Base-by-base conservation (phyloP, 2,797 vertebrate genomes). In the Sitta carolinensis region DNA sequence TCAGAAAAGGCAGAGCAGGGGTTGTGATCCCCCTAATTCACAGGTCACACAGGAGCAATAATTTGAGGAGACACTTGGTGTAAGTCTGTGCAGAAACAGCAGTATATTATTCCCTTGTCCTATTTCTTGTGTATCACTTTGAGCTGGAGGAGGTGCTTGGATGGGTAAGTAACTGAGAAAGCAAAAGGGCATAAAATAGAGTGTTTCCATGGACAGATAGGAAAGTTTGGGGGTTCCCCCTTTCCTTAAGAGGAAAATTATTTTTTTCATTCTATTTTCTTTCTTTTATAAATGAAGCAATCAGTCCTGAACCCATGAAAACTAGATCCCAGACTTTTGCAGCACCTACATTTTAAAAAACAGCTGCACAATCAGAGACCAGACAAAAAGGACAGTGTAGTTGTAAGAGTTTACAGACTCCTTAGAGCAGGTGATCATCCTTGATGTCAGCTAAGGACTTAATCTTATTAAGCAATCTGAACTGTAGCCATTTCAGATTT, bases 181-280 rank as follows among this genome's bases (percentile, higher is more conserved):
- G 29, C 7, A 45, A 79, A 72, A 83, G 38, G 13, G 5, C 15
- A 52, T 54, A 55, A 72, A 77, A 63, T 1, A 57, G 9, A 74
- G 11, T 32, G 10, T 30, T 85, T 55, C 38, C 11, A 20, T 6
- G 16, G 13, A 48, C 19, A 2, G 4, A 21, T 20, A 42, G 8
- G 7, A 94, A 79, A 43, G 6, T 62, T 32, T 11, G 17, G 18
- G 4, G 0, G 3, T 42, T n/a, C 4, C 2, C 8, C 13, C 3
- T 73, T 76, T 52, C n/a, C 30, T 38, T 63, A 15, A n/a, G 10
- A 51, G 2, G 3, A 13, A 30, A 50, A 23, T 17, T 50, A 43
- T 45, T 6, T 8, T 61, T 55, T 40, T 34, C 42, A 4, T 34
- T 12, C 7, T 50, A 12, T 20, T 85, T 83, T 36, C 5, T 69